Base-by-base conservation (phyloP, 1,140 invertebrate species). In the Hesperophylax magnus region DNA sequence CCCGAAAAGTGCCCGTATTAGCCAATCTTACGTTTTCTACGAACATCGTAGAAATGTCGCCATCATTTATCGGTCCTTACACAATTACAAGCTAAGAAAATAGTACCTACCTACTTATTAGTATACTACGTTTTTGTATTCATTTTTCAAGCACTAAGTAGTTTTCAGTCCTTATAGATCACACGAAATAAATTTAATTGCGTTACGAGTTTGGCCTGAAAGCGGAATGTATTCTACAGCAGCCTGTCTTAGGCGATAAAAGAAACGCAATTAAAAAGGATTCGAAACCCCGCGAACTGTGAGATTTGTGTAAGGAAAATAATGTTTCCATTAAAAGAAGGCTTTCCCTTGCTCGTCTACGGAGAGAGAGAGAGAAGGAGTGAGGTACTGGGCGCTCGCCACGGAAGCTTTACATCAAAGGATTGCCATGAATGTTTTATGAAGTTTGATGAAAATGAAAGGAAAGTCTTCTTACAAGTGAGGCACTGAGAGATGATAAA, bases 391-490 rank as follows among this genome's bases (percentile, higher is more conserved):
- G 18, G n/a, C 67, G 14, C 22, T 71, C 67, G 67, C 67, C 39
- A 54, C 65, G 65, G 65, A 79, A 79, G 63, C 58, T 71, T 52
- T 67, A 83, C 82, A 81, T 83, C 82, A 83, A 83, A 83, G 82
- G 82, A 81, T 83, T 83, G 82, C 77, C 77, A 83, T 83, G 82
- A 83, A 83, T 83, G 82, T 83, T 83, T 83, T 75, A 83, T 83
- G 82, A 83, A 83, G 82, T 83, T 83, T 83, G 82, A 83, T 83
- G 82, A 83, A 83, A 83, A 83, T 83, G 82, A 83, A 83, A 83
- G 79, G 79, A 71, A 79, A 77, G 63, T 53, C 78, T 78, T 20
- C 80, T 81, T 60, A 67, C 56, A 72, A 82, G 78, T 77, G 69
- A 39, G 78, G 72, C 71, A 74, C 71, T 75, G 67, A 74, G 77